Base-by-base conservation (phyloP, 1,140 invertebrate species). In the Conus ventricosus region DNA sequence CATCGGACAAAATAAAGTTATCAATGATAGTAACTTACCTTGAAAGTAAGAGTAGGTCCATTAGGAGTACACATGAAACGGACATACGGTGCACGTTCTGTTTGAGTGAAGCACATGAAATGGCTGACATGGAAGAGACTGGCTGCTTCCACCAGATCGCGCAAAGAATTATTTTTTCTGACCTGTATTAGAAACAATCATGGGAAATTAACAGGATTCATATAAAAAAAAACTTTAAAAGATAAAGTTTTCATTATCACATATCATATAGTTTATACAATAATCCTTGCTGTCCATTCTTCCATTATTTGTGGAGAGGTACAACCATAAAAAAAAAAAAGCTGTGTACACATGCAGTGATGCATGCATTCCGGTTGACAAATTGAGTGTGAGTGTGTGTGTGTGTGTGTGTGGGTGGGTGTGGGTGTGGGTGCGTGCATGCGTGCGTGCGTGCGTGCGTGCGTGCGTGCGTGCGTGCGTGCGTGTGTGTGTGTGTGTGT, bases 121-220 rank as follows among this genome's bases (percentile, higher is more conserved):
- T 99, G 98, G 7, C 97, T 97, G 4, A 99, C 98, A 95, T 99
- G 98, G 67, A 99, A 96, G 88, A 97, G 96, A 25, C 98, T 97
- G 23, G 98, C 97, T 51, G 99, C 95, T n/a, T 97, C 97, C 0
- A 99, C 96, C 95, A 99, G 99, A 95, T 99, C 98, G 95, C 99
- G 99, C 27, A 99, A 96, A 23, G 97, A 97, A 95, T 99, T 99
- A 90, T 97, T 97, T 94, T 97, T 98, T 87, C 97, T 96, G 93
- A 97, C 97, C 96, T 98, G 93, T 90, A 97, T 95, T 93, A 85
- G 84, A 94, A 91, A 89, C 84, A 87, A 78, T 85, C 88, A 60
- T 84, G 81, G 54, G 84, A 84, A 63, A 0, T 80, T 51, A 71
- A 55, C 20, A 67, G 39, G n/a, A 1, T n/a, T 67, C 60, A 54